Conservation (phyloP, 2,113 vertebrate genomes). For the Brachypodius melanocephalos region DNA sequence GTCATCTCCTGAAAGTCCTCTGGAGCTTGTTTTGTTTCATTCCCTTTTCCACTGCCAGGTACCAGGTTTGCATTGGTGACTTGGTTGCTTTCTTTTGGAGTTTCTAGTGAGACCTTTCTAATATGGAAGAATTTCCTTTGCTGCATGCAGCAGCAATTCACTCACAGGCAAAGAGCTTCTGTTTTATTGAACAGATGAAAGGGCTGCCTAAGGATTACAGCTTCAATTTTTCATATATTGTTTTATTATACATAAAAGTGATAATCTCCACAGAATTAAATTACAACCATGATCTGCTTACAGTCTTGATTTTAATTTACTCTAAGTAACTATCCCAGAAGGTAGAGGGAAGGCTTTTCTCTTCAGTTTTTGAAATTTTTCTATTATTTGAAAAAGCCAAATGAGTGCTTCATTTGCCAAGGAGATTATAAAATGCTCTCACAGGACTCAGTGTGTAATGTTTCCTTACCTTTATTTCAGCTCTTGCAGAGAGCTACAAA, state of each 20-base stretch:
- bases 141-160: background rate
- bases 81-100: background rate
- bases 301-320: constrained; percentile 49
- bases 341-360: background rate
- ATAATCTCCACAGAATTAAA: constrained; percentile 48
- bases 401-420: constrained; percentile 30
- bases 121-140: background rate
- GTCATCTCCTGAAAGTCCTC: background rate
- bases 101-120: background rate
- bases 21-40: background rate
- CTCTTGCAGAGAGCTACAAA: background rate
- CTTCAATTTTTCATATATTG: constrained; percentile 46
- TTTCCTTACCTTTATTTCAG: constrained; percentile 17
- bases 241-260: constrained; percentile 59
- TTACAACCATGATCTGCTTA: constrained; percentile 33
- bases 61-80: background rate
- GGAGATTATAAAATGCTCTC: constrained; percentile 33
- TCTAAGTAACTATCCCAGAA: constrained; percentile 16
- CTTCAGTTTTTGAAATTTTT: background rate
- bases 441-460: background rate
- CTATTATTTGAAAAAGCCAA: constrained; percentile 30
- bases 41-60: background rate
- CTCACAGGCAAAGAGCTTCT: background rate
- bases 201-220: constrained; percentile 13
- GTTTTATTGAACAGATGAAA: constrained; percentile 43